Evolutionary conservation across 2,888 invertebrate genomes (phyloP).

Genomic region (Venustoraphidia nigricollis): DNA sequence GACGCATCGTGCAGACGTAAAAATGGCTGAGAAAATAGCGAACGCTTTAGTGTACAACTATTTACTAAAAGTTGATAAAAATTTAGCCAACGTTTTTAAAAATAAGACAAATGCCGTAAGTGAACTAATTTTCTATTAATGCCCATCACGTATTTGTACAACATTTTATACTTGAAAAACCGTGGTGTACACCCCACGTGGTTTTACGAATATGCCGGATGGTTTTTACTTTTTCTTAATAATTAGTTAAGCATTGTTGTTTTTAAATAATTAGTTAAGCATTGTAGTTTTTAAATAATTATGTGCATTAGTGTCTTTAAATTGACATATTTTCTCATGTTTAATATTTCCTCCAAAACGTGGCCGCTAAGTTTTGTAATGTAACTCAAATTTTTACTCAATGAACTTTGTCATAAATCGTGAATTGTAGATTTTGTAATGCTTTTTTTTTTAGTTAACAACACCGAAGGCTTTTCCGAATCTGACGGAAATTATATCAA

Average conservation of each 20-base stretch:
- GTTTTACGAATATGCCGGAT: not conserved
- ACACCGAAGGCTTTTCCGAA: slow-evolving; percentile 48
- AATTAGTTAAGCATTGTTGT: too few species aligned
- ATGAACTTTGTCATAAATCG: too few species aligned
- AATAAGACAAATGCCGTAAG: slow-evolving; percentile 64
- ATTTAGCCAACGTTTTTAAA: slow-evolving; percentile 50
- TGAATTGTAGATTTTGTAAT: not conserved
- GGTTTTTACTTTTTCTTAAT: too few species aligned
- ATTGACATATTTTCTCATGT: too few species aligned
- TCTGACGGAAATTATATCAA: slow-evolving; percentile 40
- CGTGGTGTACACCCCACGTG: slow-evolving; percentile 11
- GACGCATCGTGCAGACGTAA: too few species aligned
- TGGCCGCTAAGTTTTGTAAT: too few species aligned
- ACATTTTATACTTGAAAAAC: not conserved
- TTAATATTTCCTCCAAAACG: too few species aligned
- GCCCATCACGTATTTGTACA: too few species aligned
- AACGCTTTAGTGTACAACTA: slow-evolving; percentile 49
- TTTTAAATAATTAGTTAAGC: too few species aligned
- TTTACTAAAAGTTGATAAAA: slow-evolving; percentile 44
- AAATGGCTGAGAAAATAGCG: slow-evolving; percentile 25
- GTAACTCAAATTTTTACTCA: too few species aligned
- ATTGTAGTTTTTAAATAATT: too few species aligned
- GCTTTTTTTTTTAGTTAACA: slow-evolving; percentile 35
- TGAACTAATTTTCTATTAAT: slow-evolving; percentile 13
- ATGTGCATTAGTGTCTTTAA: too few species aligned